phyloP scores from a whole-genome alignment of 2,113 vertebrate species.

The Charadrius vociferus region DNA sequence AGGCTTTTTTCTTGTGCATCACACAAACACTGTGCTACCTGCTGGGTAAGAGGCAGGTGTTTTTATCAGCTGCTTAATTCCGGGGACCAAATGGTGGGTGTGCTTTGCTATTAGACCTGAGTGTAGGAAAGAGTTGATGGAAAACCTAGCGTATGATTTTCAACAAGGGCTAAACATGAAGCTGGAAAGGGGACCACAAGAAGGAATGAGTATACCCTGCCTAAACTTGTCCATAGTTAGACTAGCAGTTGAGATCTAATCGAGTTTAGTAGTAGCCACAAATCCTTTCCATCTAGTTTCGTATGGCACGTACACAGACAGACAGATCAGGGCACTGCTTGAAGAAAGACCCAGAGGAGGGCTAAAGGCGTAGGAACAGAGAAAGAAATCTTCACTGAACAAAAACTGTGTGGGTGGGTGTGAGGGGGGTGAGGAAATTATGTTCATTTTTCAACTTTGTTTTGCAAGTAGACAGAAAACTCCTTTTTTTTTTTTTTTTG shows the following conservation, averaged over 20 bases:
- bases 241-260: background rate
- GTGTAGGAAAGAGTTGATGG: background rate
- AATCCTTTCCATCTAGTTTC: background rate
- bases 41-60: background rate
- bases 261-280: background rate
- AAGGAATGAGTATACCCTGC: background rate
- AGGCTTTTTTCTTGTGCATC: background rate
- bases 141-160: background rate
- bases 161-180: background rate
- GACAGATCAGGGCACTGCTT: background rate
- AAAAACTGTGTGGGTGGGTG: background rate
- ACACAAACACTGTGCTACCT: background rate
- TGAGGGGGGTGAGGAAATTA: background rate
- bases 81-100: rapidly evolving
- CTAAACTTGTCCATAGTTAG: background rate
- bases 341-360: background rate
- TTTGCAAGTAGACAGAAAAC: background rate
- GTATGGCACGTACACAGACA: background rate
- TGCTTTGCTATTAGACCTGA: background rate
- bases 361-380: background rate
- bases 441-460: background rate
- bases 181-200: background rate
- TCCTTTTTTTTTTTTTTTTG: background rate
- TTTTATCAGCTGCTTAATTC: background rate
- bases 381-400: background rate